These are phyloP conservation scores for Drosophila virilis DNA, from an alignment of 1,140 invertebrate genomes.

Conservation along the genomic window DNA sequence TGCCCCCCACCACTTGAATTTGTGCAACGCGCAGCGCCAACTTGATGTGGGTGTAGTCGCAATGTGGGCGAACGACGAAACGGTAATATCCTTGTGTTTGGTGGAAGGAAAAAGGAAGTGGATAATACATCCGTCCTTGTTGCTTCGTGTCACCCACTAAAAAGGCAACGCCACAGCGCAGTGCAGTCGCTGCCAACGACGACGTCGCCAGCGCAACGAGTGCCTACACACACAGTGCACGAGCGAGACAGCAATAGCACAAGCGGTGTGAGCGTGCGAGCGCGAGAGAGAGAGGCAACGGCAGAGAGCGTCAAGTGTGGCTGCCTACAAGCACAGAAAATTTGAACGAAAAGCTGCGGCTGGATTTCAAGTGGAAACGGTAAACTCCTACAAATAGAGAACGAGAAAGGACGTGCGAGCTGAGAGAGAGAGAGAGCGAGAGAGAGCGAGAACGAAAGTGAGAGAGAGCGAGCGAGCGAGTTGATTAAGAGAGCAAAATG, in stretches of 20 bases:
- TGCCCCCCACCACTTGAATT: slow-evolving; percentile 13
- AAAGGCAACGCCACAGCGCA: slow-evolving; percentile 79
- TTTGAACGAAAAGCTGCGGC: slow-evolving; percentile 12
- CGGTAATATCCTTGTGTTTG: slow-evolving; percentile 85
- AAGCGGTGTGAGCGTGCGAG: slow-evolving; percentile 16
- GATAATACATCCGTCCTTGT: slow-evolving; percentile 85
- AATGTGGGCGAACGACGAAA: slow-evolving; percentile 80
- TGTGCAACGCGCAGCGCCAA: slow-evolving; percentile 28
- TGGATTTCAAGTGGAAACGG: slow-evolving; percentile 73
- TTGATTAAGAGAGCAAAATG: slow-evolving; percentile 11
- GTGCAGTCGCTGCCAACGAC: slow-evolving; percentile 35
- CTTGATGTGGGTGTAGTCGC: slow-evolving; percentile 26
- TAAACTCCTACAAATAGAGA: slow-evolving; percentile 64
- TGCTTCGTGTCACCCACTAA: slow-evolving; percentile 84
- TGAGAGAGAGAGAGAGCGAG: neutral
- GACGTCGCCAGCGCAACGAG: slow-evolving; percentile 41
- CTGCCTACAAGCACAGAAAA: slow-evolving; percentile 21
- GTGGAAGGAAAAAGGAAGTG: slow-evolving; percentile 85
- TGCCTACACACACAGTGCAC: slow-evolving; percentile 12
- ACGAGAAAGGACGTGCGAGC: neutral
- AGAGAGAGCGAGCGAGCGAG: neutral
- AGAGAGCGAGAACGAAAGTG: neutral
- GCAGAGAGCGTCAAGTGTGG: slow-evolving; percentile 9
- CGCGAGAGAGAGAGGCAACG: slow-evolving; percentile 15
- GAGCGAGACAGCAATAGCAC: slow-evolving; percentile 39